Evolutionary conservation across 2,888 invertebrate species (phyloP).

Genomic region (Alloscopus bannaensis): DNA sequence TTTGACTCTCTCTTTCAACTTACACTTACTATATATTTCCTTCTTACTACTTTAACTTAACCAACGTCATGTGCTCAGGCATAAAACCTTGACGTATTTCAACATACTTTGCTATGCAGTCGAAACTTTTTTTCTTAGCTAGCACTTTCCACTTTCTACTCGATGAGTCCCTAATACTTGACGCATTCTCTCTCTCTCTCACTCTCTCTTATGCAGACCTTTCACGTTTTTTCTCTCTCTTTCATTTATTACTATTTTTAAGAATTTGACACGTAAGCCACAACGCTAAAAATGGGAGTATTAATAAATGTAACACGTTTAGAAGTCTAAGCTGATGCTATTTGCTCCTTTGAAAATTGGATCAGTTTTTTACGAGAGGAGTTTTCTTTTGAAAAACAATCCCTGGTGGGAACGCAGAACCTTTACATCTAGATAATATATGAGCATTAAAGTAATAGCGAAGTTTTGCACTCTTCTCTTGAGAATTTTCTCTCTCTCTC

Average conservation of each 20-base stretch:
- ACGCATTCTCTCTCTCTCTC: conserved; percentile 6
- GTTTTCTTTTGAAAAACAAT: conserved; percentile 30
- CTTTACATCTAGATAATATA: conserved; percentile 29
- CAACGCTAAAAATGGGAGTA: conserved; percentile 46
- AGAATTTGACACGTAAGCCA: conserved; percentile 25
- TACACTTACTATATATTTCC: too few relatives aligned
- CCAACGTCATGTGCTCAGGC: too few relatives aligned
- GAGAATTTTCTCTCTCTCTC: conserved; percentile 38
- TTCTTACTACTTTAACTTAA: conserved; percentile 9
- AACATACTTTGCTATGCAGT: conserved; percentile 13
- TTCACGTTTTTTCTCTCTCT: conserved; percentile 12
- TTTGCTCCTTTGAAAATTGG: conserved; percentile 60
- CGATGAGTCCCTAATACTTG: conserved; percentile 16
- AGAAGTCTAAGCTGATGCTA: conserved; percentile 62
- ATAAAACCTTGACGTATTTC: conserved; percentile 11
- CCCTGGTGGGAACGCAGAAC: conserved; percentile 40
- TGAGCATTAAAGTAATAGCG: conserved; percentile 55
- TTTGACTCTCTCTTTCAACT: too few relatives aligned
- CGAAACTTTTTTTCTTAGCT: conserved; percentile 13
- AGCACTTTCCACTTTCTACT: too few relatives aligned
- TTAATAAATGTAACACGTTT: conserved; percentile 47
- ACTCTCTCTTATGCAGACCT: conserved; percentile 13
- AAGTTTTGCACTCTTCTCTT: conserved; percentile 63
- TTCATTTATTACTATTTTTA: conserved; percentile 13
- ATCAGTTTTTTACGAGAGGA: conserved; percentile 45